phyloP scores from a whole-genome alignment of 2,113 vertebrate genomes.

The Myiozetetes cayanensis region DNA sequence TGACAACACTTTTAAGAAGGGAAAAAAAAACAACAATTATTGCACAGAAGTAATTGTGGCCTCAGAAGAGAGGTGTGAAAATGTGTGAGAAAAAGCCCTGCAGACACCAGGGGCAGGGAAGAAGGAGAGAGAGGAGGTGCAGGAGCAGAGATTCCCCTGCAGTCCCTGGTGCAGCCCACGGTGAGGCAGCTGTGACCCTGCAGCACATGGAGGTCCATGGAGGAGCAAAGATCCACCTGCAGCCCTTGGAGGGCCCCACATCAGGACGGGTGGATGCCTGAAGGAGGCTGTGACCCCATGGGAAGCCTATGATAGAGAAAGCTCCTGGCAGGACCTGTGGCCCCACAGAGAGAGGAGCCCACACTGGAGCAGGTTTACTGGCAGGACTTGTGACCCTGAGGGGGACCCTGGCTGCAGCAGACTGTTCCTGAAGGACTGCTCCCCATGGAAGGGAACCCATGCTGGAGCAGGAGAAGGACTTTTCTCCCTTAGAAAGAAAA shows the following conservation, averaged over 20 bases:
- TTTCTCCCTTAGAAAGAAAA: not conserved
- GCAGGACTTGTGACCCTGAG: not conserved
- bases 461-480: not conserved
- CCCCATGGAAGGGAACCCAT: not conserved
- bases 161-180: not conserved
- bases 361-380: not conserved
- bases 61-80: not conserved
- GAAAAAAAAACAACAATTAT: not conserved
- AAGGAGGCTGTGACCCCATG: not conserved
- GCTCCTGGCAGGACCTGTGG: not conserved
- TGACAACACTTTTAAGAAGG: not conserved
- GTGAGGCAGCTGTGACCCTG: not conserved
- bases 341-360: not conserved
- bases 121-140: not conserved
- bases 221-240: not conserved
- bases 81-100: not conserved
- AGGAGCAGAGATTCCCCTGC: not conserved
- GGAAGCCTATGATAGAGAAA: not conserved
- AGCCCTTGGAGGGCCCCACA: accelerated
- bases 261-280: not conserved
- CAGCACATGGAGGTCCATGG: not conserved
- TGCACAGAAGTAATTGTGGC: not conserved
- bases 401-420: not conserved
- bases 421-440: not conserved
- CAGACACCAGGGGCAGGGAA: not conserved